phyloP scores from a whole-genome alignment of 2,888 invertebrate genomes.

The Lypha dubia region DNA sequence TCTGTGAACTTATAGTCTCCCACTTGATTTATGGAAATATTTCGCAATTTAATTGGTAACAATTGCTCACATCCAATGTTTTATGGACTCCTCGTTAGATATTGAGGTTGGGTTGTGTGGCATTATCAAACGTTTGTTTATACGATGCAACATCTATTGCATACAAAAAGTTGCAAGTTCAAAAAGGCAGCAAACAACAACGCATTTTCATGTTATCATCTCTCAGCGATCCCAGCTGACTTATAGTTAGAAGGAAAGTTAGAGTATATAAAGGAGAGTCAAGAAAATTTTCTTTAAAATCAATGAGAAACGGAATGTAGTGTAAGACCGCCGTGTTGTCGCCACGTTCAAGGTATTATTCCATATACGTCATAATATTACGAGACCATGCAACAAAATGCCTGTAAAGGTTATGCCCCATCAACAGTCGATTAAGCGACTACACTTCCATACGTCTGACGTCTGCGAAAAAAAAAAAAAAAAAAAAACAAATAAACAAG shows the following conservation, averaged over 20 bases:
- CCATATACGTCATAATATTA: slow-evolving; percentile 65
- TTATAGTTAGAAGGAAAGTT: background rate
- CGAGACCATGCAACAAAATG: slow-evolving; percentile 65
- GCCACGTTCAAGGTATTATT: slow-evolving; percentile 70
- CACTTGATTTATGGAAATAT: slow-evolving; percentile 51
- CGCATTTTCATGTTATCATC: slow-evolving; percentile 51
- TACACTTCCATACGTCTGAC: background rate
- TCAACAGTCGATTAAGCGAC: slow-evolving; percentile 19
- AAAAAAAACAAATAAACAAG: slow-evolving; percentile 5
- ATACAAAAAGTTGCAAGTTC: background rate
- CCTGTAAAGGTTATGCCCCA: slow-evolving; percentile 64
- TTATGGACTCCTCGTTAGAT: slow-evolving; percentile 37
- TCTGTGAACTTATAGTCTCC: slow-evolving; percentile 42
- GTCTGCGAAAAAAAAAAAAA: slow-evolving; percentile 1
- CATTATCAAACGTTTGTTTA: slow-evolving; percentile 45
- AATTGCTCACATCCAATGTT: slow-evolving; percentile 60
- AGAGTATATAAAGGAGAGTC: background rate
- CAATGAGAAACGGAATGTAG: slow-evolving; percentile 54
- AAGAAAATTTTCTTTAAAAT: slow-evolving; percentile 41
- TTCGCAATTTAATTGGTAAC: slow-evolving; percentile 70
- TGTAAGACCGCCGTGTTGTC: slow-evolving; percentile 67
- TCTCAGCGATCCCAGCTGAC: slow-evolving; percentile 23
- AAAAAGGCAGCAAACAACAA: background rate
- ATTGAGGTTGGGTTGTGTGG: slow-evolving; percentile 28
- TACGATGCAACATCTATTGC: slow-evolving; percentile 9